Base-by-base conservation (phyloP, 1,140 invertebrate genomes). In the Acromyrmex charruanus region DNA sequence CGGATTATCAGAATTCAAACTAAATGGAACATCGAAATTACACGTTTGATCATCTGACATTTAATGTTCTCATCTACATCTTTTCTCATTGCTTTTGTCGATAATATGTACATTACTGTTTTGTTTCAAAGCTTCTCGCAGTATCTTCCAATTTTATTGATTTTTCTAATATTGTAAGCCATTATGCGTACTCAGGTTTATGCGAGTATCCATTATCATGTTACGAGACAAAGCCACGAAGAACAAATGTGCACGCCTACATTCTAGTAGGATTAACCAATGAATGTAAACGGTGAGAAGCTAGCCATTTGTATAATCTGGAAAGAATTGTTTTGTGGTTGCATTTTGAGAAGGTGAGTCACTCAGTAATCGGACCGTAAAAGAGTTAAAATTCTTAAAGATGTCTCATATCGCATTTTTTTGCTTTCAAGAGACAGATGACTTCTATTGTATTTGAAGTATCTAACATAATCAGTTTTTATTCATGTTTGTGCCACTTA, bases 171-270 rank as follows among this genome's bases (percentile, higher is more conserved):
- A 18, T 51, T 14, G 7, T 4, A 66, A 31, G 39, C 44, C 1
- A 66, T 51, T 51, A 49, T 31, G 6, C 39, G 49, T 31, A 35
- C 10, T 28, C 25, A 49, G 16, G 21, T 65, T 65, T 31, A 31
- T 31, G 77, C 58, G 44, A 35, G 28, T 51, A 51, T 35, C 51
- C 16, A 21, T 84, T 77, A 63, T 77, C 25, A 28, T 85, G 44
- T 35, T 6, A 61, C 69, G 25, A 25, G 53, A 85, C 28, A 63
- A 84, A 84, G 39, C 14, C 25, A 14, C 39, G 55, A 9, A 63
- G 58, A 77, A 85, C 9, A 85, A 75, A 75, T 75, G 58, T 18
- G 39, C 28, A 49, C 69, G 55, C 58, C 44, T 55, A 85, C 71
- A 18, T 49, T 10, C 61, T n/a, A 44, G 5, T 18, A 6, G n/a